Evolutionary conservation across 2,797 vertebrate genomes (phyloP), one percentile per base, ranked within the genome.

Genomic region (Phyllotis vaccarum): DNA sequence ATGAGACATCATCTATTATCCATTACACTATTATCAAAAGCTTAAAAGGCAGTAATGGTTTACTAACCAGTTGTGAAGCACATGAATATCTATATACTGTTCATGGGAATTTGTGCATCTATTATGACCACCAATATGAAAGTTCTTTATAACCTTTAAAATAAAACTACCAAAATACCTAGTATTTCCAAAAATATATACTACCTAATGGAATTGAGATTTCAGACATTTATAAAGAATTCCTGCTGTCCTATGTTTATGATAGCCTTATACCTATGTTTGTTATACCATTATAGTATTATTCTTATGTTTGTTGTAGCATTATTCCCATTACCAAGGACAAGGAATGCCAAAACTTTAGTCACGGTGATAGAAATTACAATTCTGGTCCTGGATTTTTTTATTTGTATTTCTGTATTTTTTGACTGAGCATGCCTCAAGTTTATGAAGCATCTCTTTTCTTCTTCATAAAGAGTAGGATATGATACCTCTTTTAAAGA

Each of bases 361-460:
- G 81, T 91, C 11, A 91, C 66, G 54, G 29, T 72, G 54, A 93
- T 58, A 43, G 46, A n/a, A 79, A 24, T 85, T 88, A 31, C 54
- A 70, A 58, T 82, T 92, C 49, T 89, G 9, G 6, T 72, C 56
- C 24, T 80, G 0, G 6, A 78, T 70, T 89, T 66, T 29, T 92
- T 92, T 34, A 5, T 43, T 93, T 92, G 49, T 10, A 75, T 82
- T 86, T 93, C 16, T 40, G 1, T 83, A 29, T 66, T 22, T 3
- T 89, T 70, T 31, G 62, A n/a, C 46, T 90, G 6, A 54, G 24
- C 10, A 49, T 85, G 75, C 43, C 24, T 60, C 54, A 40, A 24
- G 17, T 94, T 96, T 37, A 86, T 62, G 58, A 94, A 89, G 19
- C 34, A 31, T 93, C 52, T 22, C 1, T 46, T 46, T 83, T 76